These are phyloP conservation scores for Pelodiscus sinensis DNA, from an alignment of 2,113 vertebrate species.

Conservation along the genomic window DNA sequence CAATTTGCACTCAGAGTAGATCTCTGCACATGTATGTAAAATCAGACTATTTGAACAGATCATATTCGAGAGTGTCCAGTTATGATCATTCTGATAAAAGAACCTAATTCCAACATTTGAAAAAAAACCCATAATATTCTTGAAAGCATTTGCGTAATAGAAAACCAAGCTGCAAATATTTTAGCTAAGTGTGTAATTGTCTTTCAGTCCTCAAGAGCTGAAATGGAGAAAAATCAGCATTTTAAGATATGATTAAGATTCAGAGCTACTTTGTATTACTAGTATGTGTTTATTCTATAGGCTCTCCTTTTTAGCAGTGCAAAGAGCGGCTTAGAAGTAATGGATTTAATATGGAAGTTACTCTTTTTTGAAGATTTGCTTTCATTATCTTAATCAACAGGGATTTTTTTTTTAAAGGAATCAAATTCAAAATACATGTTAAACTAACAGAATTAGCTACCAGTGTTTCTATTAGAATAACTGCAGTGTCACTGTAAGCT, in stretches of 20 bases:
- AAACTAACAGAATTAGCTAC: not conserved
- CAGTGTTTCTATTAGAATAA: not conserved
- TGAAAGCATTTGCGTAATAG: not conserved
- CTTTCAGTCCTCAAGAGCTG: not conserved
- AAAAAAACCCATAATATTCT: not conserved
- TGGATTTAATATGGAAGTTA: not conserved
- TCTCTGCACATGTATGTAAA: not conserved
- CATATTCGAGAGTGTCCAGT: not conserved
- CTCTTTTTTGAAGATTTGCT: not conserved
- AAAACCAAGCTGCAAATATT: not conserved
- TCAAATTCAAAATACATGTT: fast-evolving
- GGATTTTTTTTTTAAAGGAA: not conserved
- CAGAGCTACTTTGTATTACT: not conserved
- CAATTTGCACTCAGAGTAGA: not conserved
- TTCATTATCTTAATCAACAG: not conserved
- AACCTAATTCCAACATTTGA: not conserved
- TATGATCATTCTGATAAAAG: not conserved
- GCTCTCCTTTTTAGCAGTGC: not conserved
- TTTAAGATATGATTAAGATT: not conserved
- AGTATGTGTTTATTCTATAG: not conserved
- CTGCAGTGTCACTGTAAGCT: not conserved
- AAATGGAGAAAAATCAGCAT: not conserved
- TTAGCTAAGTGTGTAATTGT: not conserved
- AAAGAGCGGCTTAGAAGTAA: fast-evolving
- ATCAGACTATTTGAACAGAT: not conserved